phyloP scores from a whole-genome alignment of 2,888 invertebrate species.

The Homarus gammarus region DNA sequence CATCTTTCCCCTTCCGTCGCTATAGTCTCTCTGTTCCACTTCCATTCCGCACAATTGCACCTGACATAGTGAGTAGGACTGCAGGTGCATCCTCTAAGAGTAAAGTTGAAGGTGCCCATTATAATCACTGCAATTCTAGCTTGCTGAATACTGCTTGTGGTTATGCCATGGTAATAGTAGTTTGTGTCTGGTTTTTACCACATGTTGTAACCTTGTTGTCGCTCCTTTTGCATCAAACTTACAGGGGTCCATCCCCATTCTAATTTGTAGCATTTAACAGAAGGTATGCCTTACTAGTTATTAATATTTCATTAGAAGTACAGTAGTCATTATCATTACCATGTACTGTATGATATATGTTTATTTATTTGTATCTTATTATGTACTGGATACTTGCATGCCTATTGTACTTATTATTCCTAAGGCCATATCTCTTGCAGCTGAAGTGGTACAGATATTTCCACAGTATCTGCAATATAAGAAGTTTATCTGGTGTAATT shows the following conservation, averaged over 20 bases:
- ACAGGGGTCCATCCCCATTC: conserved; percentile 33
- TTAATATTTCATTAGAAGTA: not conserved
- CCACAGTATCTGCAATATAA: not conserved
- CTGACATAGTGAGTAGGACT: not conserved
- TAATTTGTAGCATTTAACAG: not conserved
- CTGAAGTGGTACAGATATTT: not conserved
- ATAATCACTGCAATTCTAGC: not conserved
- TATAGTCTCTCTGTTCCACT: conserved; percentile 30
- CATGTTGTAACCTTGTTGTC: conserved; percentile 24
- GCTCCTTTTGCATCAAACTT: conserved; percentile 4
- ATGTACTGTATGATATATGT: not conserved
- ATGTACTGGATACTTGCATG: not conserved
- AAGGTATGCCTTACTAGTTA: not conserved
- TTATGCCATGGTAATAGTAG: conserved; percentile 38
- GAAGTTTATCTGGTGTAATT: not conserved
- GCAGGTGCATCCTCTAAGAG: not conserved
- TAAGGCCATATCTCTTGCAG: not conserved
- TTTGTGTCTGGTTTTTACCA: conserved; percentile 52
- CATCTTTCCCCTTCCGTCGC: conserved; percentile 21
- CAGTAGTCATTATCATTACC: not conserved
- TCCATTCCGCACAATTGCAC: not conserved
- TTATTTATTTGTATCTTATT: not conserved
- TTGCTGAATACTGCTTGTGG: conserved; percentile 24
- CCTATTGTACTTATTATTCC: not conserved
- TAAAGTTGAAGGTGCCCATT: not conserved